Conservation (phyloP, 2,113 vertebrate genomes). For the Harpagus bidentatus region DNA sequence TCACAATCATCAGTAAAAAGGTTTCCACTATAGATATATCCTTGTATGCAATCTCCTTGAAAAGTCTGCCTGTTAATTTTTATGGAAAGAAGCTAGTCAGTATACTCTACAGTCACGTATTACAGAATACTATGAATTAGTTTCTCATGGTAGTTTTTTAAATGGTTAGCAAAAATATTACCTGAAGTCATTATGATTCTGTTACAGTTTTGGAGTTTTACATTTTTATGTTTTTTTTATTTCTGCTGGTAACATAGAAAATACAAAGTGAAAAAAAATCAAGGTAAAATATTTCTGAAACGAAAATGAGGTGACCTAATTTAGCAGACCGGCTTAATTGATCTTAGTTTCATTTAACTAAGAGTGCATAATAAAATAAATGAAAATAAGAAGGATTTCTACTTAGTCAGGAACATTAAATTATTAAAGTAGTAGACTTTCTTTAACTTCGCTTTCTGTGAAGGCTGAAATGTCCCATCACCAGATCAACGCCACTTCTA, state of each 20-base stretch:
- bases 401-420: neutral
- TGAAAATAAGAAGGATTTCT: neutral
- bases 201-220: neutral
- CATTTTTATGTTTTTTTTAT: neutral
- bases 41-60: neutral
- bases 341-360: neutral
- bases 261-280: neutral
- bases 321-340: neutral
- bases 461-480: neutral
- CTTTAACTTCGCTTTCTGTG: neutral
- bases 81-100: neutral
- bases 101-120: neutral
- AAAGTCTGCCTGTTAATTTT: neutral
- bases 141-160: neutral
- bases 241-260: neutral
- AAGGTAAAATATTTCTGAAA: neutral
- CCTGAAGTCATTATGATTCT: neutral
- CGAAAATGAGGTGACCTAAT: neutral
- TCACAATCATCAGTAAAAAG: neutral
- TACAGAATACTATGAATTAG: neutral
- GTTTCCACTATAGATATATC: neutral
- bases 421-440: neutral
- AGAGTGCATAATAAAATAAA: neutral
- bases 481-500: neutral
- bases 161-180: neutral